These are phyloP conservation scores for Dendrolimus pini DNA, from an alignment of 2,888 invertebrate genomes.

Conservation along the genomic window DNA sequence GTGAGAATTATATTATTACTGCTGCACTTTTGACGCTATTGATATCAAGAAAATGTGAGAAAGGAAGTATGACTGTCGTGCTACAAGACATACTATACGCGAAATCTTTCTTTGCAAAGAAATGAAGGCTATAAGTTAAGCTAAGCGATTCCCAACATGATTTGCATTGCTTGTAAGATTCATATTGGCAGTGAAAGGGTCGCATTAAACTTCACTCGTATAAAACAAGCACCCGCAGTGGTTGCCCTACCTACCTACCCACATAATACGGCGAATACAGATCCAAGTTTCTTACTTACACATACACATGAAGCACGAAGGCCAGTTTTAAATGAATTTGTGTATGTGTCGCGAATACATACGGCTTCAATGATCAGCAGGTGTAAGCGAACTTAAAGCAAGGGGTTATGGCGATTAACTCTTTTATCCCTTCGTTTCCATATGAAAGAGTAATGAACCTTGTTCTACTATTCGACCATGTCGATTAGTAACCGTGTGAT, in stretches of 20 bases:
- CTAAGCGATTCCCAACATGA: conserved; percentile 55
- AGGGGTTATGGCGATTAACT: conserved; percentile 76
- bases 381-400: conserved; percentile 72
- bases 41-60: conserved; percentile 73
- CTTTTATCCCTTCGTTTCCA: conserved; percentile 75
- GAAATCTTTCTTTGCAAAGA: conserved; percentile 56
- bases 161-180: conserved; percentile 50
- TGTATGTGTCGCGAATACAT: conserved; percentile 71
- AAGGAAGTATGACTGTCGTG: conserved; percentile 70
- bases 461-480: conserved; percentile 63
- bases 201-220: conserved; percentile 52
- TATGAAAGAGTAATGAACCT: conserved; percentile 76
- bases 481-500: conserved; percentile 67
- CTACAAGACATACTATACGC: conserved; percentile 53
- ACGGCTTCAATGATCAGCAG: conserved; percentile 76
- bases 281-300: conserved; percentile 71
- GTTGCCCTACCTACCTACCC: conserved; percentile 66
- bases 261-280: conserved; percentile 74
- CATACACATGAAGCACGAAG: conserved; percentile 64
- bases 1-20: conserved; percentile 57
- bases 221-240: conserved; percentile 69
- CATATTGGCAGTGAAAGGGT: conserved; percentile 62
- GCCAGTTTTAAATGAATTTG: conserved; percentile 65
- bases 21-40: conserved; percentile 59
- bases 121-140: conserved; percentile 45